Evolutionary conservation across 2,888 invertebrate species (phyloP), one percentile per base, ranked within the genome.

Genomic region (Drosophila cyrtoloma): DNA sequence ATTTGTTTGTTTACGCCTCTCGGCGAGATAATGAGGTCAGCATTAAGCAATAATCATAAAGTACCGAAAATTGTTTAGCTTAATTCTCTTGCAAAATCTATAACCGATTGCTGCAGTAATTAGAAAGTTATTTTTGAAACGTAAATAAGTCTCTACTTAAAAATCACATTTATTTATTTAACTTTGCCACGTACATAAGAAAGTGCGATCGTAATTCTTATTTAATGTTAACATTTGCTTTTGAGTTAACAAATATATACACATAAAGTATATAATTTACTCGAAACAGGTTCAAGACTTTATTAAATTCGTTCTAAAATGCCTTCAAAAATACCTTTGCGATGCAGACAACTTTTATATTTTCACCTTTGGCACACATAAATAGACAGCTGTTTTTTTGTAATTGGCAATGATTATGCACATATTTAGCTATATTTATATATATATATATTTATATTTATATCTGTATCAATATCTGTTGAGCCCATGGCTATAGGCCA

Each of bases 401-500:
- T 14, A 69, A 62, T 81, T 72, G 61, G 53, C 61, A 63, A 53
- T 44, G 26, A 61, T 44, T 65, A 52, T 57, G 69, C 69, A 77
- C 66, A 79, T 67, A 62, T 71, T 64, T 71, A 57, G 52, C 51
- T 16, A n/a, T 19, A 61, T 32, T 37, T 22, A 19, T 22, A 28
- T 33, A 6, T 33, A 28, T 33, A 22, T 16, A 28, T 30, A 26
- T 32, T 61, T 32, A 26, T 44, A 69, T 42, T n/a, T 33, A 28
- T n/a, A 42, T 57, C 1, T 60, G 51, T 65, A 72, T 55, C 19
- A 32, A 26, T 53, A 52, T 32, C 33, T 57, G 14, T 65, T 55
- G 32, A 37, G 64, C n/a, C 55, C 33, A 50, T 77, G 77, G 81
- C 65, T 69, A 53, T 58, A 33, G 75, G 80, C 80, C 83, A 82